A percentile compares a stretch with the other conserved stretches of the same genome.
Evolutionary conservation across 2,888 invertebrate species (phyloP).

Genomic region (Agrochola lychnidis): DNA sequence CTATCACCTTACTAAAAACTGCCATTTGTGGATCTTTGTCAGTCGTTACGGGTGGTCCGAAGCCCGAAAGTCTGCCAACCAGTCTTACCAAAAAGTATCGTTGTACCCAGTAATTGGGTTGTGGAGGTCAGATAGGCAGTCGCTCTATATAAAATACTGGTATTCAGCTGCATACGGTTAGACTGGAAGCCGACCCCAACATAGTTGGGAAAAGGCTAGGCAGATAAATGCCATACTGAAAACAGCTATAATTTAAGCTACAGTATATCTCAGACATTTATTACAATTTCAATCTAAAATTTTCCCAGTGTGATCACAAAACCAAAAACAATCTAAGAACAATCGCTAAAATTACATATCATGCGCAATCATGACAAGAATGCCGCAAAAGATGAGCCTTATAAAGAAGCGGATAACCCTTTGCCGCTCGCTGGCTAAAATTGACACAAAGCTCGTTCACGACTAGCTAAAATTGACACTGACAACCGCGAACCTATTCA

Average conservation of each 20-base stretch:
- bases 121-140: too few relatives aligned
- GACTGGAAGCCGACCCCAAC: too few relatives aligned
- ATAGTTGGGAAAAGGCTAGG: too few relatives aligned
- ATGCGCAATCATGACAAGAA: conserved; percentile 80
- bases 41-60: too few relatives aligned
- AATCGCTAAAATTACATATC: conserved; percentile 79
- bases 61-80: too few relatives aligned
- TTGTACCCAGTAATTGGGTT: too few relatives aligned
- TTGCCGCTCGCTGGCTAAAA: conserved; percentile 73
- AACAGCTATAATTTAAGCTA: background rate
- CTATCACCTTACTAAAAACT: too few relatives aligned
- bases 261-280: conserved; percentile 14
- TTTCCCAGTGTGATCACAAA: conserved; percentile 59
- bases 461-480: conserved; percentile 82
- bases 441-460: conserved; percentile 80
- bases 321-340: conserved; percentile 72
- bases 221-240: background rate
- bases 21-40: too few relatives aligned
- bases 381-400: conserved; percentile 81
- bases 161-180: too few relatives aligned
- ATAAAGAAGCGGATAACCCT: conserved; percentile 68
- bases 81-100: too few relatives aligned
- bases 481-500: conserved; percentile 58
- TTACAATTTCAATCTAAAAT: conserved; percentile 47
- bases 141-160: too few relatives aligned